Conservation (phyloP, 2,888 invertebrate genomes). For the Coelinius sp. region DNA sequence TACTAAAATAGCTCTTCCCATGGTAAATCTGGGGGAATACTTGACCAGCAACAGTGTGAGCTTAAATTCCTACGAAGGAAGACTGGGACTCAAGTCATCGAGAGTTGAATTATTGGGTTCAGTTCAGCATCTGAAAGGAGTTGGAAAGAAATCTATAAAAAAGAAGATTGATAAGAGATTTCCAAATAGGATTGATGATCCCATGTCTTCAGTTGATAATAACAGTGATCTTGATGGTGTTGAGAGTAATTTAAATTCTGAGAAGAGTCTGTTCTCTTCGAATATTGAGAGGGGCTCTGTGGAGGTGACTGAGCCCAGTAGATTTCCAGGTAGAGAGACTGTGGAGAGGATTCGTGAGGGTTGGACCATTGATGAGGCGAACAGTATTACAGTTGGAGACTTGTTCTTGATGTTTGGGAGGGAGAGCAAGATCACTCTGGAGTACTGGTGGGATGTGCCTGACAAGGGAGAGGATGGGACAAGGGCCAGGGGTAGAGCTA, state of each 20-base stretch:
- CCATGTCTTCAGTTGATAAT: constrained; percentile 68
- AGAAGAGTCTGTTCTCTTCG: constrained; percentile 60
- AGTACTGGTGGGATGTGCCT: constrained; percentile 84
- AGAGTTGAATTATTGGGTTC: constrained; percentile 72
- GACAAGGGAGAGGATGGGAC: constrained; percentile 35
- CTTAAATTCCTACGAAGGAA: constrained; percentile 82
- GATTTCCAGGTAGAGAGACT: constrained; percentile 69
- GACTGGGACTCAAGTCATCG: constrained; percentile 75
- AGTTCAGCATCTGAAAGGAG: constrained; percentile 64
- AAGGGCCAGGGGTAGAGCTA: background rate
- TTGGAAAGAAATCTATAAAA: constrained; percentile 68
- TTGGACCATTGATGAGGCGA: constrained; percentile 85
- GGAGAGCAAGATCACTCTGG: constrained; percentile 81
- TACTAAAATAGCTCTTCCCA: constrained; percentile 79
- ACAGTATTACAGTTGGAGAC: constrained; percentile 89
- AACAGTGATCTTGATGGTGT: constrained; percentile 74
- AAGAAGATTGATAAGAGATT: constrained; percentile 68
- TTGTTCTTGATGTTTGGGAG: constrained; percentile 88
- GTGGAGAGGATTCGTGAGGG: constrained; percentile 73
- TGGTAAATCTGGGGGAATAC: constrained; percentile 82
- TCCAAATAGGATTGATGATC: constrained; percentile 52
- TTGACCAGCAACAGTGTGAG: constrained; percentile 85
- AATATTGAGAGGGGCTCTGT: background rate
- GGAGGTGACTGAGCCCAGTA: constrained; percentile 53
- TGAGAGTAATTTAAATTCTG: constrained; percentile 63